Evolutionary conservation across 1,140 invertebrate genomes (phyloP).

Genomic region (Saccostrea echinata): DNA sequence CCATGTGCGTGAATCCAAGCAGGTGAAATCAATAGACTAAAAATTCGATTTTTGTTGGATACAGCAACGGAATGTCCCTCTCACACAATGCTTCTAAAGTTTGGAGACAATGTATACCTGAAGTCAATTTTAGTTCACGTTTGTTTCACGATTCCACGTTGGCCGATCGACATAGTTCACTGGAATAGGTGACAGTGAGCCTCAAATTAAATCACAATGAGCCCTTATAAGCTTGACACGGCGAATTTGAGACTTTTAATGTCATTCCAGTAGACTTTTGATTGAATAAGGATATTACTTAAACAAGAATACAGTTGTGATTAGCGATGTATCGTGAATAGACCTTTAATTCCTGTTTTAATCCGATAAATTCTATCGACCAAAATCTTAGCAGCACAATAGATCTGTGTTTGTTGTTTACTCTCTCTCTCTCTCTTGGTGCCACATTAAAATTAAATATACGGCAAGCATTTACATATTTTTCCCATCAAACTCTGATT

Average conservation of each 20-base stretch:
- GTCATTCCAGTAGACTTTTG: background rate
- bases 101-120: background rate
- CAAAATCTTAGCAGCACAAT: background rate
- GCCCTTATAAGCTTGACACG: background rate
- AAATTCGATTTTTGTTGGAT: conserved; percentile 2
- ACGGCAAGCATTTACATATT: background rate
- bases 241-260: background rate
- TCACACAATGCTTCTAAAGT: background rate
- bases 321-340: background rate
- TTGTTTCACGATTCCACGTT: too few relatives aligned
- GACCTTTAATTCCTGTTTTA: background rate
- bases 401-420: background rate
- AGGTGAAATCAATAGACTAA: conserved; percentile 8
- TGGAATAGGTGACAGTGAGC: too few relatives aligned
- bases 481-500: too few relatives aligned
- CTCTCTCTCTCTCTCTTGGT: too few relatives aligned
- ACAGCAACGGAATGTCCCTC: background rate
- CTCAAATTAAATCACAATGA: too few relatives aligned
- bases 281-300: background rate
- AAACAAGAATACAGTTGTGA: background rate
- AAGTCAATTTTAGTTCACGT: background rate
- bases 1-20: conserved; percentile 1
- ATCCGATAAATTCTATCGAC: background rate
- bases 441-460: background rate
- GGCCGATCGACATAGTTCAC: too few relatives aligned